These are phyloP conservation scores for Neopelma chrysocephalum DNA, from an alignment of 2,797 vertebrate genomes.

Conservation along the genomic window DNA sequence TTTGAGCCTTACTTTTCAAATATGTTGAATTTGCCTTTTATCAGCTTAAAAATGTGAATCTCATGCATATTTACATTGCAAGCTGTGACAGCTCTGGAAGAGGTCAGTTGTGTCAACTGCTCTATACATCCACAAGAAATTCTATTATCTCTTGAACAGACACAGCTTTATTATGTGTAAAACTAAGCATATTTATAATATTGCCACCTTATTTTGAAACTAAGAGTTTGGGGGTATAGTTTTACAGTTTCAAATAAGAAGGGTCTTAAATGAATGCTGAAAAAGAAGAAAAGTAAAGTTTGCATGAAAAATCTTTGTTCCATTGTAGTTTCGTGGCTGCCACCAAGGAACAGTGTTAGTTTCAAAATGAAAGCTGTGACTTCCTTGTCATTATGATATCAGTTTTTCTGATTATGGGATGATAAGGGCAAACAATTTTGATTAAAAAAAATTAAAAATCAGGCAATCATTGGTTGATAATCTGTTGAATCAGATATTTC, in stretches of 20 bases:
- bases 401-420: not conserved
- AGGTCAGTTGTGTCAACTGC: slow-evolving; percentile 44
- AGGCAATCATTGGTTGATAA: not conserved
- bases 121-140: slow-evolving; percentile 31
- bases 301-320: not conserved
- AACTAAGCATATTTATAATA: slow-evolving; percentile 48
- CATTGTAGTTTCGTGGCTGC: not conserved
- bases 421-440: not conserved
- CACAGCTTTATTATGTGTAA: not conserved
- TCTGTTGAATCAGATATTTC: not conserved
- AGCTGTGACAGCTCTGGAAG: slow-evolving; percentile 32
- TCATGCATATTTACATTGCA: slow-evolving; percentile 46
- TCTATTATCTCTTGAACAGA: slow-evolving; percentile 39
- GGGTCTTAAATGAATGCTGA: not conserved
- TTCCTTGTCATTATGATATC: not conserved
- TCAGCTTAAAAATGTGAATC: slow-evolving; percentile 57
- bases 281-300: not conserved
- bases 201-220: not conserved
- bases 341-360: not conserved
- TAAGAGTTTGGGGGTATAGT: not conserved
- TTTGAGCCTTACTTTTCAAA: slow-evolving; percentile 51
- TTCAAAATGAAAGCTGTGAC: not conserved
- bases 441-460: not conserved
- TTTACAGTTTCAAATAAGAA: not conserved
- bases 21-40: slow-evolving; percentile 63